phyloP scores from a whole-genome alignment of 2,797 vertebrate genomes.

The Artibeus jamaicensis region DNA sequence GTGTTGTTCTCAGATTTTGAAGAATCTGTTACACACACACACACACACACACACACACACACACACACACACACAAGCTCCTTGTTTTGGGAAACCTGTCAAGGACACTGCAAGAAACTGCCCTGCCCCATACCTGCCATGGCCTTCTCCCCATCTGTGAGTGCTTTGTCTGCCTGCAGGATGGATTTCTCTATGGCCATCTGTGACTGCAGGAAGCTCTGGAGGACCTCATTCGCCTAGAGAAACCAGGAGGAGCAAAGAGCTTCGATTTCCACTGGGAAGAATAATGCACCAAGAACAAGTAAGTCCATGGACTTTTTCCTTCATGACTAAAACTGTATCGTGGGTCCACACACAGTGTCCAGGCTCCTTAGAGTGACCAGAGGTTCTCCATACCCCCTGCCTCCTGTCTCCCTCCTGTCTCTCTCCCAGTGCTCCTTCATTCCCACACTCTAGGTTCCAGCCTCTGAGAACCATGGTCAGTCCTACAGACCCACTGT shows the following conservation, averaged over 20 bases:
- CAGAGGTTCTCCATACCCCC: neutral
- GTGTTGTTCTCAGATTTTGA: neutral
- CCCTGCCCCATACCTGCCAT: neutral
- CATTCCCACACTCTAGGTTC: no score
- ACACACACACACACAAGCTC: neutral
- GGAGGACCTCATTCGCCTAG: constrained; percentile 51
- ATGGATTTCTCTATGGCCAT: neutral
- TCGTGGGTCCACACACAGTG: neutral
- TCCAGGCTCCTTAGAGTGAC: neutral
- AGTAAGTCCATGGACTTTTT: neutral
- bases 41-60: neutral
- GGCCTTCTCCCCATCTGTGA: constrained; percentile 7
- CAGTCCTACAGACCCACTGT: no score
- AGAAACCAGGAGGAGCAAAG: neutral
- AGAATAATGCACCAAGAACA: neutral
- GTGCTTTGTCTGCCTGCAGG: neutral
- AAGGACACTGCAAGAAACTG: neutral
- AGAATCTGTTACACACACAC: neutral
- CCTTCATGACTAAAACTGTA: neutral
- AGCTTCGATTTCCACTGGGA: neutral
- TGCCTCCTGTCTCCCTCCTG: neutral
- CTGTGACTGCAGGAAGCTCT: constrained; percentile 40
- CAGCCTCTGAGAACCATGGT: no score
- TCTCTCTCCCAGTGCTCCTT: fast-evolving
- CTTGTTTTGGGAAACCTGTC: neutral